These are phyloP conservation scores for Linyphia triangularis DNA, from an alignment of 2,888 invertebrate genomes.

Conservation along the genomic window DNA sequence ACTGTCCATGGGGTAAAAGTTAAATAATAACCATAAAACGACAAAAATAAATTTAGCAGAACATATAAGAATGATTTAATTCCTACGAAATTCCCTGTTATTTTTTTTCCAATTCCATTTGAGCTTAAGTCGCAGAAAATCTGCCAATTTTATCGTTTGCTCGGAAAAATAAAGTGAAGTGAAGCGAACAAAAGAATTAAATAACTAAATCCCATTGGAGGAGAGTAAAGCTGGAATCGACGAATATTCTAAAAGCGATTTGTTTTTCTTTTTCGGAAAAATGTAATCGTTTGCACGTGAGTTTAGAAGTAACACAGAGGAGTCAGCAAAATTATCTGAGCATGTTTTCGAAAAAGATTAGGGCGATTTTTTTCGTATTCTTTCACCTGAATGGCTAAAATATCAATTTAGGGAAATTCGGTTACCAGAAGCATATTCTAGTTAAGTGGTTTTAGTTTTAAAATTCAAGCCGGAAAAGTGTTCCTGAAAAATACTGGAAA, in stretches of 20 bases:
- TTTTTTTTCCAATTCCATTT: neutral
- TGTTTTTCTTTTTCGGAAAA: slow-evolving; percentile 12
- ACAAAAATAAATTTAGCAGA: neutral
- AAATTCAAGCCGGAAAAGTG: neutral
- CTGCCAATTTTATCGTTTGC: slow-evolving; percentile 16
- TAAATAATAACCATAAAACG: neutral
- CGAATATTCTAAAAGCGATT: neutral
- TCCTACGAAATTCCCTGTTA: neutral
- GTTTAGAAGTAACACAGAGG: neutral
- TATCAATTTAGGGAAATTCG: slow-evolving; percentile 9
- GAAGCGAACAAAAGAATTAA: slow-evolving; percentile 6
- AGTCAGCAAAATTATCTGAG: neutral
- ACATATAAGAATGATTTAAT: neutral
- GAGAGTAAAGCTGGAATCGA: neutral
- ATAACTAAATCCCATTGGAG: neutral
- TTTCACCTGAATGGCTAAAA: neutral
- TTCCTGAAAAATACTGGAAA: neutral
- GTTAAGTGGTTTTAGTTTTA: neutral
- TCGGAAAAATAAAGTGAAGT: slow-evolving; percentile 1
- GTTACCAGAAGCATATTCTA: neutral
- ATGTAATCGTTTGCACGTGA: neutral
- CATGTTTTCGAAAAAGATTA: slow-evolving; percentile 10
- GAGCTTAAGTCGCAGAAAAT: slow-evolving; percentile 18
- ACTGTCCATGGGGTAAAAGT: neutral
- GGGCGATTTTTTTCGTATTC: neutral